Percentiles rank a stretch among this genome's conserved stretches.
These are phyloP conservation scores for Octomys mimax DNA, from an alignment of 2,797 vertebrate species.

Conservation along the genomic window DNA sequence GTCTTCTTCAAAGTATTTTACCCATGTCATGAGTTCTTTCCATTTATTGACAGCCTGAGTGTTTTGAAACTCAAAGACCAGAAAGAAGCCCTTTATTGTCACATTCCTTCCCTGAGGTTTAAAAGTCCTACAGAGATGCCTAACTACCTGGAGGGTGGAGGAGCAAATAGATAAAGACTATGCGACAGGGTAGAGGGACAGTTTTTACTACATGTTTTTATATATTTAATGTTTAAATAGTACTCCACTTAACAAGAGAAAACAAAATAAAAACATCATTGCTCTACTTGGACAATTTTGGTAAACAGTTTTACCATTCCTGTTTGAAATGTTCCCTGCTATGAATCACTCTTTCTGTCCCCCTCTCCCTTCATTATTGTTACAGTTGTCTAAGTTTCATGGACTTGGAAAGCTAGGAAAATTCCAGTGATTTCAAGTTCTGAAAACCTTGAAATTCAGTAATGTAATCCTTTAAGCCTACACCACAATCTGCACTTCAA, in stretches of 20 bases:
- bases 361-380: not conserved
- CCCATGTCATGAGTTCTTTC: not conserved
- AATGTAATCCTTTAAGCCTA: not conserved
- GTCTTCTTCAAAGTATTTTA: constrained; percentile 57
- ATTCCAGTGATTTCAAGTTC: not conserved
- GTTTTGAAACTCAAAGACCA: constrained; percentile 57
- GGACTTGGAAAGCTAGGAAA: not conserved
- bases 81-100: constrained; percentile 49
- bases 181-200: not conserved
- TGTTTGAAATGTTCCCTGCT: not conserved
- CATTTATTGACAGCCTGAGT: not conserved
- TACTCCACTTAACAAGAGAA: not conserved
- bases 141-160: not conserved
- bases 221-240: constrained; percentile 1
- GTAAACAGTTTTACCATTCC: not conserved
- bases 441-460: not conserved
- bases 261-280: not conserved
- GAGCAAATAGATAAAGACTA: not conserved
- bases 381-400: not conserved
- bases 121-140: not conserved
- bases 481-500: not conserved
- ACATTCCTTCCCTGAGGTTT: not conserved
- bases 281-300: not conserved
- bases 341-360: not conserved
- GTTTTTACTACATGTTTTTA: not conserved